Conservation (phyloP, 1,140 invertebrate species). For the Microvelia longipes region DNA sequence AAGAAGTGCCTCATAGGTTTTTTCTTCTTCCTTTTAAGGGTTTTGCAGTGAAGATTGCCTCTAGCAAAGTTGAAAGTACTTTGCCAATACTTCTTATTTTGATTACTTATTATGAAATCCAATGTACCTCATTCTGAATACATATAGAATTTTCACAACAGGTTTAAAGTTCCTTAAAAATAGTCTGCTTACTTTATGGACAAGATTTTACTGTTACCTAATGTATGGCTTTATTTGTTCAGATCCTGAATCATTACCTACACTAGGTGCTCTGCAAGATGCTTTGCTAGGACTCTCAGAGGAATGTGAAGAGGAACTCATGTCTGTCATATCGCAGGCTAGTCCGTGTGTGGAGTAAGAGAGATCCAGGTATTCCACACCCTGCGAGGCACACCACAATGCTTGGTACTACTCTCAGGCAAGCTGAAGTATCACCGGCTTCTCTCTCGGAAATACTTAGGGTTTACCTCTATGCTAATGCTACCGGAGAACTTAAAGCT, state of each 20-base stretch:
- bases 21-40: no score
- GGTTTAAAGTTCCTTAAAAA: no score
- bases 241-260: constrained; percentile 78
- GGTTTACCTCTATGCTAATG: constrained; percentile 74
- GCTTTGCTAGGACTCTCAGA: constrained; percentile 63
- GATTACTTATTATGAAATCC: no score
- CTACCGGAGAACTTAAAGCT: constrained; percentile 68
- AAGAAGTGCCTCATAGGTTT: no score
- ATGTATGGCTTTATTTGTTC: no score
- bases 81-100: no score
- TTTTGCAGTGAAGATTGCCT: no score
- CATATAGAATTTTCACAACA: no score
- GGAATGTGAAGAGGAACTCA: constrained; percentile 70
- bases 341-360: constrained; percentile 77
- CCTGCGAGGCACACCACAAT: constrained; percentile 70
- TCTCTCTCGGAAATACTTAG: constrained; percentile 84
- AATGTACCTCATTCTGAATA: no score
- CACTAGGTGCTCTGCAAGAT: constrained; percentile 67
- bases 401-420: constrained; percentile 74
- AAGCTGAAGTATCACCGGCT: constrained; percentile 77
- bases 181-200: no score
- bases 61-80: no score
- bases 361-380: constrained; percentile 86
- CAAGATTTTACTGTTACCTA: no score
- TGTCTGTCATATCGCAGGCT: constrained; percentile 79